These are phyloP conservation scores for Teleogryllus oceanicus DNA, from an alignment of 2,888 invertebrate species.

Conservation along the genomic window DNA sequence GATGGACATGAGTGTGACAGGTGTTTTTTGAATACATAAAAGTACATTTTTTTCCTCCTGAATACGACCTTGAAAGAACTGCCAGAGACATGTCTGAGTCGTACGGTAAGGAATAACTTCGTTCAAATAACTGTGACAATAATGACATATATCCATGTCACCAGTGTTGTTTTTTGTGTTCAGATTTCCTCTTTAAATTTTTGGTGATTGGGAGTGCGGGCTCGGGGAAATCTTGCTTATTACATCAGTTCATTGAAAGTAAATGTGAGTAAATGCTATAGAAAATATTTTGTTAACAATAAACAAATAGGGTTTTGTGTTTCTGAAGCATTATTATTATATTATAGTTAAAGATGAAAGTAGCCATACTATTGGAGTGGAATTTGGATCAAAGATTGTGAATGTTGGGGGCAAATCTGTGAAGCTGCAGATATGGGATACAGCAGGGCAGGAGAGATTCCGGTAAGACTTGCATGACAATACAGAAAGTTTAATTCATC, in stretches of 20 bases:
- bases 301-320: background rate
- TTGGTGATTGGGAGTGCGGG: conserved; percentile 81
- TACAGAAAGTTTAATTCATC: background rate
- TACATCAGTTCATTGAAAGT: conserved; percentile 80
- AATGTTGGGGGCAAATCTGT: conserved; percentile 79
- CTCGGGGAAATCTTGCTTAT: conserved; percentile 76
- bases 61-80: background rate
- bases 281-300: background rate
- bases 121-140: too few species aligned
- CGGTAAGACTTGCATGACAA: conserved; percentile 40
- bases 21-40: background rate
- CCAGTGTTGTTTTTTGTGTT: conserved; percentile 41
- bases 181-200: conserved; percentile 82
- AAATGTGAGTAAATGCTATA: conserved; percentile 63
- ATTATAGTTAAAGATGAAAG: conserved; percentile 74
- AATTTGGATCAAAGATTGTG: conserved; percentile 81
- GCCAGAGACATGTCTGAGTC: conserved; percentile 8
- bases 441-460: conserved; percentile 52
- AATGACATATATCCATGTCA: background rate
- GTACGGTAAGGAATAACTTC: background rate
- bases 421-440: conserved; percentile 78
- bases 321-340: background rate
- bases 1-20: background rate
- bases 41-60: background rate
- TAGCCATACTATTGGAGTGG: conserved; percentile 81